These are phyloP conservation scores for Catostomus latipinnis DNA, from an alignment of 2,797 vertebrate species.

Conservation along the genomic window DNA sequence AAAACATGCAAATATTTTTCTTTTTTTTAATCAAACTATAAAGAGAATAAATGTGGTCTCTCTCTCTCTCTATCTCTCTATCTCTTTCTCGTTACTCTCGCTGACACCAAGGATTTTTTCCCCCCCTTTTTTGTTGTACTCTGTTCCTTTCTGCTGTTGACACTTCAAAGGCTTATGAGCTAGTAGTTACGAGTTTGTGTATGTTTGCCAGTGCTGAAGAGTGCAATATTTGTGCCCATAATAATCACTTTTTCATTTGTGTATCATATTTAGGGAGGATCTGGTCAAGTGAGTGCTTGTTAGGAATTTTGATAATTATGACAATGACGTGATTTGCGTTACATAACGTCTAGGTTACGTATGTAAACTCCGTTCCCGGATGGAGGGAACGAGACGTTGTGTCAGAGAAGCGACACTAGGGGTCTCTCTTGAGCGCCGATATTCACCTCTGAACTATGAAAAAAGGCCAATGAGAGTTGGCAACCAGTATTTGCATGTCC, in stretches of 20 bases:
- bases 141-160: constrained; percentile 45
- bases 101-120: constrained; percentile 40
- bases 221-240: constrained; percentile 20
- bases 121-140: constrained; percentile 32
- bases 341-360: neutral
- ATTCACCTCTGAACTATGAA: too few relatives aligned
- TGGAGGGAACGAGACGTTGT: too few relatives aligned
- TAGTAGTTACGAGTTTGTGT: constrained; percentile 42
- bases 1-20: too few relatives aligned
- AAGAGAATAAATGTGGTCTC: too few relatives aligned
- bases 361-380: too few relatives aligned
- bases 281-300: neutral
- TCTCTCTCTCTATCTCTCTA: neutral
- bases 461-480: too few relatives aligned
- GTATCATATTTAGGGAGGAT: neutral
- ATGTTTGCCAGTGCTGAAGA: constrained; percentile 25
- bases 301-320: neutral
- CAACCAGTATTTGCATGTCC: too few relatives aligned
- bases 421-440: too few relatives aligned
- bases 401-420: too few relatives aligned
- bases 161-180: constrained; percentile 58
- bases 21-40: too few relatives aligned
- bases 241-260: constrained; percentile 25
- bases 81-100: constrained; percentile 16
- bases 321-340: neutral